Conservation (phyloP, 2,113 vertebrate species). For the Fregata magnificens region DNA sequence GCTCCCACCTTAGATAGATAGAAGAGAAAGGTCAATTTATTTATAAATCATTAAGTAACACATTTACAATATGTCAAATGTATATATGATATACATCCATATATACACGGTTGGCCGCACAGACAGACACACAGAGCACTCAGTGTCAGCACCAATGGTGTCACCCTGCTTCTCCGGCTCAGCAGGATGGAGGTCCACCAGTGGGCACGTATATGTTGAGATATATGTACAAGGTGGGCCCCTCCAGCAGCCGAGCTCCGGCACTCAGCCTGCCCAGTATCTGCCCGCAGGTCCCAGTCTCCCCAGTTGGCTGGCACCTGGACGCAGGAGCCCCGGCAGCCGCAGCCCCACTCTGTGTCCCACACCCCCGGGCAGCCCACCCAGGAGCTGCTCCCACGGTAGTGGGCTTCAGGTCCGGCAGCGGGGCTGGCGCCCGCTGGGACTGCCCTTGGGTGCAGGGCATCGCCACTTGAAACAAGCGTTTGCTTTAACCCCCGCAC, state of each 20-base stretch:
- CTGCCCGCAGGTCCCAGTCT: too few relatives aligned
- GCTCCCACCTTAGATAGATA: too few relatives aligned
- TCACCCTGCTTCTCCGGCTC: background rate
- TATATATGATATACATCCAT: too few relatives aligned
- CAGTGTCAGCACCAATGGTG: background rate
- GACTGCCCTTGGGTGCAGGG: background rate
- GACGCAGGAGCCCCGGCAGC: too few relatives aligned
- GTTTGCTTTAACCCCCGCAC: background rate
- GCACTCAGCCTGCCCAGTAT: background rate
- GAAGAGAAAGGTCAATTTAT: too few relatives aligned
- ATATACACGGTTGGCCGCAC: accelerated
- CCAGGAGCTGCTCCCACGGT: background rate
- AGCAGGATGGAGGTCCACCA: background rate
- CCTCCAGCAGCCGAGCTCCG: background rate
- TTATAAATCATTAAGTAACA: too few relatives aligned
- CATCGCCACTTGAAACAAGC: background rate
- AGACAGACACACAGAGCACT: too few relatives aligned
- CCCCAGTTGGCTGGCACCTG: background rate
- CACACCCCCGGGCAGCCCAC: background rate
- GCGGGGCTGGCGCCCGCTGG: background rate
- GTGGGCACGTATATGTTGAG: background rate
- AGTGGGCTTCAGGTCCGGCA: background rate
- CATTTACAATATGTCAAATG: too few relatives aligned
- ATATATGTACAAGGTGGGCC: background rate
- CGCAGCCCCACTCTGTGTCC: background rate